Evolutionary conservation across 2,888 invertebrate genomes (phyloP).

Genomic region (Melanotus villosus): DNA sequence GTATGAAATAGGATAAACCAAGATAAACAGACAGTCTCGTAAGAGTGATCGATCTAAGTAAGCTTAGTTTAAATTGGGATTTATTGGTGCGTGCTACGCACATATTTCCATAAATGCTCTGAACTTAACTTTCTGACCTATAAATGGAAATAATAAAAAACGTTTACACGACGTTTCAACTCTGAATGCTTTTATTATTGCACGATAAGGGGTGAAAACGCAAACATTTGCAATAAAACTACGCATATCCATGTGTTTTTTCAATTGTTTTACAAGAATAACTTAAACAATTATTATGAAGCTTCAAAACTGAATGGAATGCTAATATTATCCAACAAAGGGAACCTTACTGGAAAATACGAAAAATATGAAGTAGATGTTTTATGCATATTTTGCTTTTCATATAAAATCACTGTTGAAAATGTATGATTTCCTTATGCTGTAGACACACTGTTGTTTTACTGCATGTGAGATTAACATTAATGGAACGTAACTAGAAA

Average conservation of each 20-base stretch:
- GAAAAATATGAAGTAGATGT: too few relatives aligned
- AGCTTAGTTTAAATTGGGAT: constrained; percentile 5
- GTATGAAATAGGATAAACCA: neutral
- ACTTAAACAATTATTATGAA: too few relatives aligned
- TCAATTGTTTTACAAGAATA: neutral
- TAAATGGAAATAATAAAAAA: neutral
- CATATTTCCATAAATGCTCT: constrained; percentile 12
- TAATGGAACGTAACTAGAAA: too few relatives aligned
- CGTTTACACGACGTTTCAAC: neutral
- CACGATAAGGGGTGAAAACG: neutral
- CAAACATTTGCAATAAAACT: neutral
- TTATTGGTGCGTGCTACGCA: constrained; percentile 3
- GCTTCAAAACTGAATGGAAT: neutral
- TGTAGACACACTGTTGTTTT: too few relatives aligned
- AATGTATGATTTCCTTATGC: too few relatives aligned
- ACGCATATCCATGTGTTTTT: neutral
- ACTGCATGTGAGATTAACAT: too few relatives aligned
- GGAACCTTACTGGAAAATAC: too few relatives aligned
- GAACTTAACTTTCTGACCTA: constrained; percentile 5
- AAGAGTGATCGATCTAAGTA: constrained; percentile 10
- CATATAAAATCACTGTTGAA: too few relatives aligned
- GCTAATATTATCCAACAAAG: too few relatives aligned
- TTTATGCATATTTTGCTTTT: too few relatives aligned
- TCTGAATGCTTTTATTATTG: neutral
- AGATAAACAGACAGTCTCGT: neutral